These are phyloP conservation scores for Otocyon megalotis DNA, from an alignment of 2,113 vertebrate genomes.

Conservation along the genomic window DNA sequence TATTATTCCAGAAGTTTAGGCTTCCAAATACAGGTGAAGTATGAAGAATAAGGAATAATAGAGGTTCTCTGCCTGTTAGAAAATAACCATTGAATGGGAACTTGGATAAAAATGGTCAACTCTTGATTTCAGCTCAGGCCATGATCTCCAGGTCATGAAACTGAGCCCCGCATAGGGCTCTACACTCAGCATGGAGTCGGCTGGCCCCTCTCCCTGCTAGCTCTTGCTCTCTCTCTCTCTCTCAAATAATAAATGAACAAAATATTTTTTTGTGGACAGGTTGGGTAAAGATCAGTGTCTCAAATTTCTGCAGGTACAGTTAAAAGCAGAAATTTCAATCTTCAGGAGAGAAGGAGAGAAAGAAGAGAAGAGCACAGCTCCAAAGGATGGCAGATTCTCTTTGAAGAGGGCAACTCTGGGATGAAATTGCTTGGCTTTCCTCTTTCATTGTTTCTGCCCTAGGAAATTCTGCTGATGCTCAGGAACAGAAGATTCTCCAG, in stretches of 20 bases:
- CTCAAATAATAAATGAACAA: not conserved
- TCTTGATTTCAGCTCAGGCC: not conserved
- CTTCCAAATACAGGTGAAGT: not conserved
- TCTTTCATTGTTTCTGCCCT: slow-evolving; percentile 59
- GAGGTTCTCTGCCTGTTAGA: not conserved
- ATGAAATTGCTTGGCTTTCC: not conserved
- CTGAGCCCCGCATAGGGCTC: not conserved
- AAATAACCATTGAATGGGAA: not conserved
- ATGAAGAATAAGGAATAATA: rapidly evolving
- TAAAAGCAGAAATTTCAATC: not conserved
- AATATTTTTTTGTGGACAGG: not conserved
- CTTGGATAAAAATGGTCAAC: not conserved
- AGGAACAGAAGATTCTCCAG: slow-evolving; percentile 65
- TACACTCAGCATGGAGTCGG: not conserved
- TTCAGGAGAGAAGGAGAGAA: not conserved
- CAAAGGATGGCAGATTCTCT: slow-evolving; percentile 68
- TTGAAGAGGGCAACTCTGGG: slow-evolving; percentile 67
- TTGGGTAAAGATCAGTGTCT: not conserved
- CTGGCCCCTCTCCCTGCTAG: not conserved
- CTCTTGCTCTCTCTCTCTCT: not conserved
- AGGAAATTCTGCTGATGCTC: slow-evolving; percentile 61
- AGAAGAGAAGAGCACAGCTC: slow-evolving; percentile 61
- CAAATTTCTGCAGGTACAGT: not conserved
- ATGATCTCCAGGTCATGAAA: not conserved
- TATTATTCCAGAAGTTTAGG: not conserved